These are phyloP conservation scores for Elmis aenea DNA, from an alignment of 2,888 invertebrate species.

Conservation along the genomic window DNA sequence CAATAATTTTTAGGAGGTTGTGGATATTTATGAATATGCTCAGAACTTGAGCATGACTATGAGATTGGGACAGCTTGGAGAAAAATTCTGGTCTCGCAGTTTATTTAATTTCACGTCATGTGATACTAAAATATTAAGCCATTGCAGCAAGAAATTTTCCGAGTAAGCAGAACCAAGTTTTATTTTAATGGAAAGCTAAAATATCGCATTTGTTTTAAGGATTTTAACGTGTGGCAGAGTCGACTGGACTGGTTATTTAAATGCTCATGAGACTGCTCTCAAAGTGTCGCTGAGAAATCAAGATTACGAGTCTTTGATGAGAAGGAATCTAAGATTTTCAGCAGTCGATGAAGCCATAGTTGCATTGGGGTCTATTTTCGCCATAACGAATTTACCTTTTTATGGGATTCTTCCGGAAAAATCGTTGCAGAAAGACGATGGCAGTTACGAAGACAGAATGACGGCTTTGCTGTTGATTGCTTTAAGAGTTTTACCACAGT, in stretches of 20 bases:
- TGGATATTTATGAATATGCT: conserved; percentile 49
- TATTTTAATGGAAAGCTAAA: neutral
- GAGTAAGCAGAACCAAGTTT: conserved; percentile 35
- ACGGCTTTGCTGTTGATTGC: conserved; percentile 52
- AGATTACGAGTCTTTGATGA: conserved; percentile 30
- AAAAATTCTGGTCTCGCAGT: conserved; percentile 49
- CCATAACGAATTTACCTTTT: conserved; percentile 50
- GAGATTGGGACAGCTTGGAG: conserved; percentile 48
- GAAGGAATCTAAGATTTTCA: conserved; percentile 36
- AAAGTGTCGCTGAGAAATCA: conserved; percentile 39
- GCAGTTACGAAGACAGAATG: conserved; percentile 48
- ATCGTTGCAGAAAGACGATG: conserved; percentile 40
- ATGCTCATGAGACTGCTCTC: conserved; percentile 52
- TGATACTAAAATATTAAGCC: conserved; percentile 46
- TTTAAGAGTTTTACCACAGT: conserved; percentile 52
- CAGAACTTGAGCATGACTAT: conserved; percentile 47
- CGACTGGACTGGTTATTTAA: conserved; percentile 50
- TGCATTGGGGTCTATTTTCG: conserved; percentile 50
- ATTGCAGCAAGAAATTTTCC: conserved; percentile 48
- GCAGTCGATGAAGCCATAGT: conserved; percentile 54
- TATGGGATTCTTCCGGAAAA: conserved; percentile 49
- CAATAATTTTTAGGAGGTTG: conserved; percentile 44
- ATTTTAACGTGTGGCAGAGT: conserved; percentile 50
- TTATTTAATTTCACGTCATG: conserved; percentile 46
- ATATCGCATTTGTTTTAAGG: conserved; percentile 23